These are phyloP conservation scores for Ibidorhyncha struthersii DNA, from an alignment of 2,113 vertebrate genomes.

Conservation along the genomic window DNA sequence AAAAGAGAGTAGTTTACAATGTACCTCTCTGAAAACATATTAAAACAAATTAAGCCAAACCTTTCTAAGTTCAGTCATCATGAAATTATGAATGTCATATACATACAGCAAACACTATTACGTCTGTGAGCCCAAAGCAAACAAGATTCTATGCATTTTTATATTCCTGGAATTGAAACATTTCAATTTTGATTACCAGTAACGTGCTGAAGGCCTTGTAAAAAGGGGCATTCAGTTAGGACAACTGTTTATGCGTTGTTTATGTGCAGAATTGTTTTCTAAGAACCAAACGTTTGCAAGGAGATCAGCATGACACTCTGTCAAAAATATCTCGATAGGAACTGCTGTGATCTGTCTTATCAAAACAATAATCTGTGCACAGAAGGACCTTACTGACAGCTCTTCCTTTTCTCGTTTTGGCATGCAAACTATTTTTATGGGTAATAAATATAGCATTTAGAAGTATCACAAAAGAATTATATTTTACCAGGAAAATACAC, in stretches of 20 bases:
- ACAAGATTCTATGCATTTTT: background rate
- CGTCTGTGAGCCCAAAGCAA: background rate
- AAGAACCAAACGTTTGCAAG: background rate
- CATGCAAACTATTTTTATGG: background rate
- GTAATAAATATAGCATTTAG: background rate
- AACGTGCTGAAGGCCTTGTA: background rate
- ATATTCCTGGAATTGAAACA: background rate
- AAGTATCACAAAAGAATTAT: background rate
- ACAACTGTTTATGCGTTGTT: background rate
- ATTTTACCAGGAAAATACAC: background rate
- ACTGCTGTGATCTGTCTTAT: background rate
- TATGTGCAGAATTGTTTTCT: background rate
- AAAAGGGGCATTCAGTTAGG: background rate
- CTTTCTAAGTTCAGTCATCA: background rate
- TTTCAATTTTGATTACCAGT: background rate
- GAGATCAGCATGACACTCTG: background rate
- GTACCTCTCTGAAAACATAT: accelerated
- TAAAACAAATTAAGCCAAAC: background rate
- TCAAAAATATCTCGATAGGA: background rate
- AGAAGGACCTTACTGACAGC: background rate
- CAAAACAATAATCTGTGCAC: background rate
- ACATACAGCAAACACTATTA: background rate
- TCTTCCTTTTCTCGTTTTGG: background rate
- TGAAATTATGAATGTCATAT: background rate
- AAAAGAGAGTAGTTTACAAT: background rate